A percentile compares a stretch with the other conserved stretches of the same genome.
Conservation (phyloP, 2,113 vertebrate genomes). For the Tyrannus savana region DNA sequence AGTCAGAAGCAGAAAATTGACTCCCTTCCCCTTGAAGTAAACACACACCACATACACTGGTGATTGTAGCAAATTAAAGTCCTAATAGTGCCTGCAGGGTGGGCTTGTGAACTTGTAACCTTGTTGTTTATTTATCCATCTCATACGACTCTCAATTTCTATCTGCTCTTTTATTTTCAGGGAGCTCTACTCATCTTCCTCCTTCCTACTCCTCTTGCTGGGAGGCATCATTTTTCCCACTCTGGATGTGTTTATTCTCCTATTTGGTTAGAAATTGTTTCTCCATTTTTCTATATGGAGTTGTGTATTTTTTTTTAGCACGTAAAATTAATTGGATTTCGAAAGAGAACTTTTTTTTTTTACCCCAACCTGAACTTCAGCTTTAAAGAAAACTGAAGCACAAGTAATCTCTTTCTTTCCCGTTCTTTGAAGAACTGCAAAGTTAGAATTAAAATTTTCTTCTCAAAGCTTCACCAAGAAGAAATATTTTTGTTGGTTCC, state of each 20-base stretch:
- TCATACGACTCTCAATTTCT: slow-evolving; percentile 29
- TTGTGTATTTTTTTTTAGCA: neutral
- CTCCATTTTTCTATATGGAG: neutral
- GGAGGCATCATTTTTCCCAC: slow-evolving; percentile 44
- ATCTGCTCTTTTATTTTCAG: slow-evolving; percentile 42
- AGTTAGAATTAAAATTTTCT: neutral
- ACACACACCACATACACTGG: neutral
- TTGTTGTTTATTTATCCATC: slow-evolving; percentile 66
- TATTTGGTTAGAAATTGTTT: slow-evolving; percentile 50
- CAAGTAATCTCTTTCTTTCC: neutral
- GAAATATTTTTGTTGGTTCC: neutral
- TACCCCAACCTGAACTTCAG: neutral
- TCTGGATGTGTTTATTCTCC: neutral
- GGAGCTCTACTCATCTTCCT: slow-evolving; percentile 33
- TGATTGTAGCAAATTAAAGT: slow-evolving; percentile 68
- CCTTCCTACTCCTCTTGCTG: slow-evolving; percentile 32
- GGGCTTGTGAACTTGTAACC: slow-evolving; percentile 68
- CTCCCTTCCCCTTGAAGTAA: slow-evolving; percentile 52
- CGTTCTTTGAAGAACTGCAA: neutral
- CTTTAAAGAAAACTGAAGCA: neutral
- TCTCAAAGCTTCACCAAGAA: neutral
- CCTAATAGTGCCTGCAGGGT: slow-evolving; percentile 63
- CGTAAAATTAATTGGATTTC: neutral
- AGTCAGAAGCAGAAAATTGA: slow-evolving; percentile 52
- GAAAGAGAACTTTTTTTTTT: neutral